Base-by-base conservation (phyloP, 2,888 invertebrate species). In the Patella depressa region DNA sequence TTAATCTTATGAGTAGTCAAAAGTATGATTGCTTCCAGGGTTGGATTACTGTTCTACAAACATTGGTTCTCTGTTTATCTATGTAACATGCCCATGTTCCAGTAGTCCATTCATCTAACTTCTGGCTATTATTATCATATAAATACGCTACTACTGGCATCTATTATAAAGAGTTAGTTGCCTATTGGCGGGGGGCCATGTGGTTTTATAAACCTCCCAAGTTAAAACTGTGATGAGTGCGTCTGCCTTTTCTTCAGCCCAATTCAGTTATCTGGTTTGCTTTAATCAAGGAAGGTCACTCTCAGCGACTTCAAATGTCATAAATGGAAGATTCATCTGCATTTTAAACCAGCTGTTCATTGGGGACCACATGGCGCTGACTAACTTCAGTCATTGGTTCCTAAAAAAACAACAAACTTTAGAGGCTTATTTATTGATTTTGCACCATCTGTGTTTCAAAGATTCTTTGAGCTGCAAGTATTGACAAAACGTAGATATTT, bases 281-380 rank as follows among this genome's bases (percentile, higher is more conserved):
- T 65, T 19, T 65, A 65, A 65, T 65, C 65, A 65, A 65, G 65
- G 65, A 24, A 65, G 65, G 65, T 65, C 65, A 65, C 24, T 65
- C 11, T 65, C 65, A 65, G 65, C 1, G 45, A 19, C 65, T 65
- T 65, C 24, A 65, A 65, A 65, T 65, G 65, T 65, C 65, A 65
- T 24, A 24, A 65, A 45, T 45, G 45, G 45, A 45, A 45, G 45
- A 45, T 45, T 45, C 45, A 45, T 45, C 45, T 45, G 45, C 45
- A 45, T 45, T 45, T 45, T 45, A 45, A 24, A 65, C 65, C 65
- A 65, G 65, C 65, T 65, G 65, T 65, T 65, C 19, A 24, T 24
- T 24, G 24, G 65, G 24, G 24, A 65, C 12, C 65, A 65, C 65
- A 65, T 65, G 65, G 65, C 24, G 45, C 45, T 45, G 24, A 24